Base-by-base conservation (phyloP, 2,888 invertebrate genomes). In the Apocheima hispidaria region DNA sequence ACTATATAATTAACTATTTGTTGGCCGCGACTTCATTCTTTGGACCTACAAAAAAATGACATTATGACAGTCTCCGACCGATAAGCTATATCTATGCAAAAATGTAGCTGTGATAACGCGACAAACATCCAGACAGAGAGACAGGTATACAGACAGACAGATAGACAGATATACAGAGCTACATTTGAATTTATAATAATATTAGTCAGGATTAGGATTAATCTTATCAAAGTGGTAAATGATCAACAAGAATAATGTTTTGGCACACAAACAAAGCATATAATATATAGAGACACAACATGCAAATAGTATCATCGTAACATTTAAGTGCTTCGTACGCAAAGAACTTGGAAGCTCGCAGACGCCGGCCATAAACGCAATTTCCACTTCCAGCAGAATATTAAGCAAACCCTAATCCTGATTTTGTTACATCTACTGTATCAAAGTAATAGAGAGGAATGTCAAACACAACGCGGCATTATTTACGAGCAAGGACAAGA, bases 401-500 rank as follows among this genome's bases (percentile, higher is more conserved):
- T 30, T 58, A 52, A 40, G 38, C 28, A 20, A 51, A 36, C 44
- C 57, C 30, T 44, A 38, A 44, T 30, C 51, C 38, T 58, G 38
- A 58, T 58, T 51, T 38, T 68, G 68, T 67, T 67, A 62, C 69
- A 53, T 52, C 59, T 61, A 67, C 55, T 73, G 55, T 59, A 69
- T 66, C 66, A 54, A 49, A 65, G 28, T 51, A 49, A 65, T 66
- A 61, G 64, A 60, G 53, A 55, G n/a, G n/a, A 63, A 56, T 64
- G 69, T 73, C 67, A 67, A 40, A 53, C 55, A 70, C 68, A 72
- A 70, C 62, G 33, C 60, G 21, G 40, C 49, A 52, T 70, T 70
- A 67, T 63, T 64, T 54, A 65, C 53, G 57, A 65, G 50, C 51
- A 56, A 58, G 49, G 51, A 61, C 50, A 36, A 38, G 51, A 35